Conservation (phyloP, 1,140 invertebrate genomes). For the Aphelinus certus region DNA sequence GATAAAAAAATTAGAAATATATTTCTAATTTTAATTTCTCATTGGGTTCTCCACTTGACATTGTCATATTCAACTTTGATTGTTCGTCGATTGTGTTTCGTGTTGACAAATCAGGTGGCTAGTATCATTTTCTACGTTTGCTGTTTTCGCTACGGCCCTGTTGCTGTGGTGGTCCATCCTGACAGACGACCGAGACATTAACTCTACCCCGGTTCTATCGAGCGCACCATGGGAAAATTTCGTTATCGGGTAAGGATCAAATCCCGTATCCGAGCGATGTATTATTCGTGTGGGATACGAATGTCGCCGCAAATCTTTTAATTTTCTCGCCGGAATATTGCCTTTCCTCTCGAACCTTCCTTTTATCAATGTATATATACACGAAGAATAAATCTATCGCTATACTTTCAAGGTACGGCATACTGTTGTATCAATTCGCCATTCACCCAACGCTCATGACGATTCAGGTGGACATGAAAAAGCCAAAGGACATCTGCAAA, state of each 20-base stretch:
- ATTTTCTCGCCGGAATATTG: background rate
- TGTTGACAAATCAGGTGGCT: conserved; percentile 49
- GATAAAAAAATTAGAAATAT: background rate
- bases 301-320: background rate
- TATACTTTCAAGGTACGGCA: conserved; percentile 52
- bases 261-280: no score
- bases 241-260: conserved; percentile 53
- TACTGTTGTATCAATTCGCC: conserved; percentile 74
- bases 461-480: conserved; percentile 82
- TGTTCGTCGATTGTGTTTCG: no score
- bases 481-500: conserved; percentile 71
- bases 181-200: conserved; percentile 49
- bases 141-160: conserved; percentile 50
- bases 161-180: conserved; percentile 62
- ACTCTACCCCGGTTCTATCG: conserved; percentile 49
- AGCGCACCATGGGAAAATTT: conserved; percentile 61
- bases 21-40: background rate
- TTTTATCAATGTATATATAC: no score
- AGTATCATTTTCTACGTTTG: conserved; percentile 48
- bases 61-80: no score
- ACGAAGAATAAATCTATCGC: no score
- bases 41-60: no score
- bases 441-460: conserved; percentile 82
- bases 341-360: background rate
- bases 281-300: no score